Evolutionary conservation across 2,113 vertebrate genomes (phyloP), one percentile per base, ranked within the genome.

Genomic region (Nesoenas mayeri): DNA sequence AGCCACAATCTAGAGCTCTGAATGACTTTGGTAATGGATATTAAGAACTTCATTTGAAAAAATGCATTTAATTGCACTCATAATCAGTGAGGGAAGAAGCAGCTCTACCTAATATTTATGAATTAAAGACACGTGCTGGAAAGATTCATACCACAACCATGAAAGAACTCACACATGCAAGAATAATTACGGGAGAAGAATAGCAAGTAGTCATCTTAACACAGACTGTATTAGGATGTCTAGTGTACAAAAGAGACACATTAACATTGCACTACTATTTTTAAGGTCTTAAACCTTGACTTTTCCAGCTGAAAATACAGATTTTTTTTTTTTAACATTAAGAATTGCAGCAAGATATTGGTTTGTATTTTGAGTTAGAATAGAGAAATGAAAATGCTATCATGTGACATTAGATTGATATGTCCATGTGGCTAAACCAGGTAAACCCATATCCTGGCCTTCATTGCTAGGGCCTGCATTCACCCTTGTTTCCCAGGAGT

Each of bases 21-120:
- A 77, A 61, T 71, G 12, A 62, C 2, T 5, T n/a, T 80, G 29
- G 19, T 62, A 81, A 89, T 78, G 48, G 78, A 83, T 85, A 74
- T 79, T 74, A 88, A 91, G 75, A 79, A 38, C 24, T 87, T 69
- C 8, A 61, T 86, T 93, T 91, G 73, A 84, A 91, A 73, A 80
- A 94, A 80, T 20, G 51, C 4, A 24, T 85, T 83, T 91, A 94
- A 81, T 89, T 92, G 26, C 26, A 29, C 16, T 66, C 36, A 66
- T 67, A 79, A 53, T 86, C 40, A 36, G 36, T 57, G 56, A 12
- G 16, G 44, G 9, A 94, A 88, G 44, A 79, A 93, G 67, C 12
- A 69, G 28, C 18, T 13, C 47, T 88, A 67, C 75, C 21, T 88
- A 94, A 75, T 79, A 73, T 64, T 94, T 79, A 83, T 66, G 61